Percentiles rank a stretch among this genome's conserved stretches.
Conservation (phyloP, 1,140 invertebrate genomes). For the Solenopsis fugax region DNA sequence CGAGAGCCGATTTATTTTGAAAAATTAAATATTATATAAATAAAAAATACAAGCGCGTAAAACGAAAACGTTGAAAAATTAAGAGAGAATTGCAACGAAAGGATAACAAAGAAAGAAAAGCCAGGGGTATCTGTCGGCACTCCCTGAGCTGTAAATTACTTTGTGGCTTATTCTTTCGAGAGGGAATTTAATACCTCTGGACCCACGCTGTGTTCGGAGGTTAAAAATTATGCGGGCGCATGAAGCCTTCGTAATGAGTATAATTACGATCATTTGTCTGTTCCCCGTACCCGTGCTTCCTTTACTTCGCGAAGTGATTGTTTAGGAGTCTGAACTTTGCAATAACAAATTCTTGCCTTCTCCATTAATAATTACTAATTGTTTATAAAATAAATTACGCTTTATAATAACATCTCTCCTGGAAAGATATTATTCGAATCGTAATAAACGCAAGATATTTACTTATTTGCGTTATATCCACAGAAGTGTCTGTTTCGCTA, state of each 20-base stretch:
- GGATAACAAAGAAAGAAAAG: constrained; percentile 75
- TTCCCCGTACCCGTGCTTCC: constrained; percentile 56
- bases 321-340: background rate
- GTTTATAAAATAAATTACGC: background rate
- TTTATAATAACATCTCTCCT: background rate
- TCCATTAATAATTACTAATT: background rate
- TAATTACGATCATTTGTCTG: constrained; percentile 82
- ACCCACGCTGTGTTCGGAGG: constrained; percentile 83
- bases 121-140: constrained; percentile 73
- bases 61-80: constrained; percentile 53
- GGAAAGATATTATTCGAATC: constrained; percentile 15
- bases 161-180: constrained; percentile 80
- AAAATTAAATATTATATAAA: background rate
- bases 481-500: constrained; percentile 32
- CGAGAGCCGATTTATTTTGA: background rate
- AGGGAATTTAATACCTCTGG: constrained; percentile 83
- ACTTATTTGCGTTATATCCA: constrained; percentile 20
- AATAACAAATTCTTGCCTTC: background rate
- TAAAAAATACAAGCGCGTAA: constrained; percentile 47
- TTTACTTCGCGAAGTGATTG: constrained; percentile 44
- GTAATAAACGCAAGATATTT: constrained; percentile 17
- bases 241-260: constrained; percentile 81
- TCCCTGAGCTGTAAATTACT: constrained; percentile 84
- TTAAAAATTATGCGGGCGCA: constrained; percentile 81
- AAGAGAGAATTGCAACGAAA: constrained; percentile 47